phyloP scores from a whole-genome alignment of 1,140 invertebrate genomes.

The Aricia agestis region DNA sequence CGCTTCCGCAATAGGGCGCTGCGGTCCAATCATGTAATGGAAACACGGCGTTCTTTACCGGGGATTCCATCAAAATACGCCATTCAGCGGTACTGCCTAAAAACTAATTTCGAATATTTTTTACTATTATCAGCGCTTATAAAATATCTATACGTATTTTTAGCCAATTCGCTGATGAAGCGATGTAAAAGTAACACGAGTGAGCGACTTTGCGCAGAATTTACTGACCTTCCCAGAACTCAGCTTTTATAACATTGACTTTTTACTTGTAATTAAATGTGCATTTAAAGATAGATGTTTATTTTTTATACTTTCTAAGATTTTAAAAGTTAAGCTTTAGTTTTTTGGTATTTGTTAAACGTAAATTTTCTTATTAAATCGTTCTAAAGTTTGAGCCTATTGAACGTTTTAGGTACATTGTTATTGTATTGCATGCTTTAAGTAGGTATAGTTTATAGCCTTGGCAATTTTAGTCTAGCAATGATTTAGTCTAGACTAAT shows the following conservation, averaged over 20 bases:
- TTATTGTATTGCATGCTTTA: too few species aligned
- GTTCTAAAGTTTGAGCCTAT: too few species aligned
- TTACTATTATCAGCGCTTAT: constrained; percentile 26
- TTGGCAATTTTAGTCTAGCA: too few species aligned
- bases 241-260: background rate
- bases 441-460: too few species aligned
- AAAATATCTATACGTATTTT: constrained; percentile 4
- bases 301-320: too few species aligned
- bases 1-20: constrained; percentile 34
- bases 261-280: background rate
- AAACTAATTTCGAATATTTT: constrained; percentile 42
- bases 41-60: constrained; percentile 35
- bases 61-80: constrained; percentile 43
- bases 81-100: constrained; percentile 35
- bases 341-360: too few species aligned
- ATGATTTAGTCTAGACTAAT: too few species aligned
- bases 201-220: background rate
- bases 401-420: too few species aligned
- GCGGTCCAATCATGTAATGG: constrained; percentile 58
- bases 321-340: too few species aligned
- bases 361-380: too few species aligned
- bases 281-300: too few species aligned
- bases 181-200: background rate
- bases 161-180: constrained; percentile 21
- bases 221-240: background rate